Base-by-base conservation (phyloP, 2,797 vertebrate genomes). In the Ctenopoma kingsleyae region DNA sequence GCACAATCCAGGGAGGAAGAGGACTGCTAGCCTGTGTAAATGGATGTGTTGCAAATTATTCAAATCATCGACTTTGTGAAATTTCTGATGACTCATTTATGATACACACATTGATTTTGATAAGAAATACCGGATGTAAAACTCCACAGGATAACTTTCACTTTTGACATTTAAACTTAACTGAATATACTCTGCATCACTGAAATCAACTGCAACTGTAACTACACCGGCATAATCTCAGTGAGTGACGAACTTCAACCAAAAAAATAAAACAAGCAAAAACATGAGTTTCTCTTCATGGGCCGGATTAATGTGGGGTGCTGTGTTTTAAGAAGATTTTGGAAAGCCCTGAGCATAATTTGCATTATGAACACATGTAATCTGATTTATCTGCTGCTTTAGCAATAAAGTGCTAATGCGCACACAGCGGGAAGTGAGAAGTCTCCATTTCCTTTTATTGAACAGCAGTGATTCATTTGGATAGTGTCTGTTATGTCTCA, bases 351-450 rank as follows among this genome's bases (percentile, higher is more conserved):
- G 52, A 48, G 65, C 50, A 49, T 80, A 20, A 84, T 83, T 65
- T 82, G 43, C 79, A 78, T 71, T 59, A 66, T 59, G 52, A 81
- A 71, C 71, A 76, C 67, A 52, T 62, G 76, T 72, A 73, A 88
- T 84, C 57, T 75, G 76, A 89, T 83, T 74, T 81, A 76, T 73
- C 47, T 61, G 63, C 66, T 74, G 60, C 73, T 67, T 79, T 58
- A 55, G 74, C 56, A 64, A 66, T 71, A 56, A 73, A 70, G 32
- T 49, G 57, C 65, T 78, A 79, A 82, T 72, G 65, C 20, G 38
- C 2, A 19, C 78, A 44, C 70, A 81, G 77, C 27, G 7, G 75
- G 84, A 72, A 70, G 78, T 65, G 47, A 69, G 44, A 20, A 60
- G 50, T 54, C 68, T 67, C 54, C 35, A 41, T 73, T 86, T 71